phyloP scores from a whole-genome alignment of 2,888 invertebrate species.

The Drosophila hawaiiensis region DNA sequence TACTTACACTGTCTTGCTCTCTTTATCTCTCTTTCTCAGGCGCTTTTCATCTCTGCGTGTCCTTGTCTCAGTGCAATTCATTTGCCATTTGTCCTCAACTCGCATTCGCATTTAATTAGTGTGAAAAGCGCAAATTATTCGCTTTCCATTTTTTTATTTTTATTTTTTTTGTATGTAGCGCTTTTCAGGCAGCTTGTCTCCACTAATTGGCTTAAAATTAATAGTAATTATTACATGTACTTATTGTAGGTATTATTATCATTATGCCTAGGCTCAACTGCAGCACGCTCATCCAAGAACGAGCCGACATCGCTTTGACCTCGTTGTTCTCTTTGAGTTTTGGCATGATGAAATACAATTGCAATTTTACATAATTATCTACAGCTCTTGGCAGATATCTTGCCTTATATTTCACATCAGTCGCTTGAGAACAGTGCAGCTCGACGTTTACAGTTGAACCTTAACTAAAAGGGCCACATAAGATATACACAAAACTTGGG shows the following conservation, averaged over 20 bases:
- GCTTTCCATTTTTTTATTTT: constrained; percentile 17
- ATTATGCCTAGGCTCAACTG: constrained; percentile 31
- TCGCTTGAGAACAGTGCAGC: constrained; percentile 21
- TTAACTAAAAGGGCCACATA: not conserved
- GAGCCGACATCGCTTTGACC: constrained; percentile 5
- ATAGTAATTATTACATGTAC: constrained; percentile 66
- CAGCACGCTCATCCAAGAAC: not conserved
- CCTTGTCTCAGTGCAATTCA: constrained; percentile 58
- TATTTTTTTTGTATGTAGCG: constrained; percentile 28
- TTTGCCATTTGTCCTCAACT: constrained; percentile 60
- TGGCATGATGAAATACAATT: constrained; percentile 52
- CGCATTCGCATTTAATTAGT: constrained; percentile 82
- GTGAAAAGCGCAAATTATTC: constrained; percentile 81
- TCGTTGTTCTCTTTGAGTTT: not conserved
- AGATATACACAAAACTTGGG: not conserved
- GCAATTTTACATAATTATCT: constrained; percentile 41
- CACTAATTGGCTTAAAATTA: constrained; percentile 77
- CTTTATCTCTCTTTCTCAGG: constrained; percentile 22
- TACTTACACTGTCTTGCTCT: constrained; percentile 2
- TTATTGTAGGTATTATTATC: constrained; percentile 61
- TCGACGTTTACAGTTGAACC: not conserved
- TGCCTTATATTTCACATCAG: constrained; percentile 32
- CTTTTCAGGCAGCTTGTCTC: constrained; percentile 34
- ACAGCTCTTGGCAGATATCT: not conserved
- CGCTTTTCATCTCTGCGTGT: constrained; percentile 19